phyloP scores from a whole-genome alignment of 37 sponge, comb jelly and placozoan species.

The Haliclona indistincta region DNA sequence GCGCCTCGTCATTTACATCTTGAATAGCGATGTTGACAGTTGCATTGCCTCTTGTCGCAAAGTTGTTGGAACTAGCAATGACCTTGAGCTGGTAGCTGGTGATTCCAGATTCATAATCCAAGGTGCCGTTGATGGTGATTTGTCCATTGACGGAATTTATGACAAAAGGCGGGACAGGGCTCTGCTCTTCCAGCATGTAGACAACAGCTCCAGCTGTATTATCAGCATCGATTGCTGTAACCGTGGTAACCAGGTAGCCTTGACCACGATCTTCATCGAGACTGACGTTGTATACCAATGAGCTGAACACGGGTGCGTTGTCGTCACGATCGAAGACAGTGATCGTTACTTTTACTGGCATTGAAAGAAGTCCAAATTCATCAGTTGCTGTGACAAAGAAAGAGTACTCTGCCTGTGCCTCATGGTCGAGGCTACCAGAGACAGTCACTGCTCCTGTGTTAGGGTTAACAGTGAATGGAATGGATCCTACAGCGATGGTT shows the following conservation, averaged over 20 bases:
- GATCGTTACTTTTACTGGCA: constrained; percentile 27
- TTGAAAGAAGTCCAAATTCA: constrained; percentile 1
- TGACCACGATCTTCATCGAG: constrained; percentile 34
- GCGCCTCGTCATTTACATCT: constrained; percentile 3
- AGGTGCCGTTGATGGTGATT: constrained; percentile 36
- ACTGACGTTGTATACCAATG: not conserved
- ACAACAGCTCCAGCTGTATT: not conserved
- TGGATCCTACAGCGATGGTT: not conserved
- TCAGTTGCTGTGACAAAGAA: constrained; percentile 27
- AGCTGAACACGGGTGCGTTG: constrained; percentile 50
- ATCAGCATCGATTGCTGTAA: constrained; percentile 41
- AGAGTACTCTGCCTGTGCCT: not conserved
- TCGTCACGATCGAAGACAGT: constrained; percentile 30
- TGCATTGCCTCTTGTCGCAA: not conserved
- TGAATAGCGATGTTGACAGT: not conserved
- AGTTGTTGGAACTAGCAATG: constrained; percentile 13
- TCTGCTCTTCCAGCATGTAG: not conserved
- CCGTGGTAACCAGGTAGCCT: constrained; percentile 37
- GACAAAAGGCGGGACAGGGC: constrained; percentile 27
- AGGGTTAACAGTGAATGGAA: constrained; percentile 36
- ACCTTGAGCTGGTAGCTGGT: constrained; percentile 18
- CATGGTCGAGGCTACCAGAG: constrained; percentile 24
- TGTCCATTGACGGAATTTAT: constrained; percentile 53
- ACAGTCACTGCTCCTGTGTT: constrained; percentile 63
- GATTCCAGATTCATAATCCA: constrained; percentile 55